Base-by-base conservation (phyloP, 2,113 vertebrate species). In the Poeciliopsis retropinna region DNA sequence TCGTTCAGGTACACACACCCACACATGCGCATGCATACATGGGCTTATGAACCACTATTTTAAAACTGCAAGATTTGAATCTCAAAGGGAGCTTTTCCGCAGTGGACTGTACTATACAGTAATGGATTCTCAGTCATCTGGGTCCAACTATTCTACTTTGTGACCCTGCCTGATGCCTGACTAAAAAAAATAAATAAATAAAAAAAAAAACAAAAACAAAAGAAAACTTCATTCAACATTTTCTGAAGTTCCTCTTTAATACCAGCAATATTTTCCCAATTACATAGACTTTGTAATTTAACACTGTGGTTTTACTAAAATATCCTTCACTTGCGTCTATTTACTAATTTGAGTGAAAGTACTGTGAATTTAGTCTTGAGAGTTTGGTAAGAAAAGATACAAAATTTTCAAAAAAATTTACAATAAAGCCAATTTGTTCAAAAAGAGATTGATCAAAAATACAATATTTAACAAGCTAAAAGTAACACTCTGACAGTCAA, bases 181-280 rank as follows among this genome's bases (percentile, higher is more conserved):
- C 79, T 63, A 70, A 84, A 84, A 84, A 86, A 83, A 30, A 78
- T 70, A 85, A 82, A 1, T 0, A 69, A 82, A 29, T 77, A 90
- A 1, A 34, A 90, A 1, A 34, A 69, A 83, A 30, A 79, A 89
- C 81, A 67, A 83, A 30, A 79, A 90, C 81, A 91, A 89, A 88
- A 79, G 80, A 89, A 82, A 84, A 86, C 83, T 84, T 80, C 76
- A 90, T 88, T 92, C 88, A 89, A 88, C 88, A 88, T 80, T 82
- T 87, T 89, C 75, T 70, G 39, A 41, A 65, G 69, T 84, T 83
- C 72, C 37, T 70, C 77, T 81, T 85, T 41, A 72, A 73, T 60
- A 72, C 74, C 70, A 71, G 60, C 74, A 76, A 77, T 47, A 81
- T 62, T 65, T 85, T 74, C n/a, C 7, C 30, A n/a, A 60, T 27